phyloP scores from a whole-genome alignment of 2,888 invertebrate genomes.

The Stenchaetothrips biformis region DNA sequence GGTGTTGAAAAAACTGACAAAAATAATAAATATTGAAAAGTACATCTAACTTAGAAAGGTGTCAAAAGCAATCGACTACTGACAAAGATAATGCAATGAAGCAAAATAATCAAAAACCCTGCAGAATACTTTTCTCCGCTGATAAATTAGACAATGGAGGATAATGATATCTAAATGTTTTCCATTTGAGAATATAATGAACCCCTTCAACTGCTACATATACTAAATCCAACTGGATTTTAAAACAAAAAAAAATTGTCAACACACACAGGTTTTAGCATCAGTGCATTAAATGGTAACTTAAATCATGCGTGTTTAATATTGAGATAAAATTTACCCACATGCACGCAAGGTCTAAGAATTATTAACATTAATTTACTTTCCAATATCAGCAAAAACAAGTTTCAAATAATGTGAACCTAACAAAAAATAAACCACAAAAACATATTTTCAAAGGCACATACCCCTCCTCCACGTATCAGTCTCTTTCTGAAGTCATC shows the following conservation, averaged over 20 bases:
- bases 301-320: not conserved
- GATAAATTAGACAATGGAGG: no score
- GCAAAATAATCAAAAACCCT: no score
- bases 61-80: no score
- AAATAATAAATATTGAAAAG: not conserved
- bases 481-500: conserved; percentile 86
- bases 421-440: not conserved
- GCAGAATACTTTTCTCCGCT: no score
- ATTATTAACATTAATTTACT: not conserved
- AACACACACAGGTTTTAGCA: no score
- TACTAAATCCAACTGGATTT: no score
- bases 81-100: no score
- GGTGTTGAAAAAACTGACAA: not conserved
- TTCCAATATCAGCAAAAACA: not conserved
- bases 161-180: not conserved
- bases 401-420: not conserved
- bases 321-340: not conserved
- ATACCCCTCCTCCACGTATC: conserved; percentile 77
- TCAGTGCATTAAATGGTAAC: not conserved
- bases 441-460: conserved; percentile 39
- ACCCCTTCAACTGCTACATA: not conserved
- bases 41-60: not conserved
- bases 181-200: not conserved
- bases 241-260: not conserved
- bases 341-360: conserved; percentile 3